A percentile compares a stretch with the other conserved stretches of the same genome.
Evolutionary conservation across 2,888 invertebrate species (phyloP).

Genomic region (Alloscopus bannaensis): DNA sequence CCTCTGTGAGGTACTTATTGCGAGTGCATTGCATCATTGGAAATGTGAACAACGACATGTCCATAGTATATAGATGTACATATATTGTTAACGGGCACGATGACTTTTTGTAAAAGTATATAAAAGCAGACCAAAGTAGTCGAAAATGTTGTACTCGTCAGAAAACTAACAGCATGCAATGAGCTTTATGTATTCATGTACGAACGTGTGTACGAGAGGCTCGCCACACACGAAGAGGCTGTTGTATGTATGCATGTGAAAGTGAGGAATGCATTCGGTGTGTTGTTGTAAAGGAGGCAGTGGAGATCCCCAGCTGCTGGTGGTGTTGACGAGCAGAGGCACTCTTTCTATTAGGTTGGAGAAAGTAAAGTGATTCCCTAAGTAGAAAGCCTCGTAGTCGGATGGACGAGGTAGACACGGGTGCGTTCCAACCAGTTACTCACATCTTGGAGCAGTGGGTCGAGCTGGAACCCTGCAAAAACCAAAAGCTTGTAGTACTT

Average conservation of each 20-base stretch:
- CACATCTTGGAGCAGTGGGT: constrained; percentile 54
- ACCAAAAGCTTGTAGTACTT: constrained; percentile 65
- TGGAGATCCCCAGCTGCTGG: constrained; percentile 49
- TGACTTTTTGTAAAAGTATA: no score
- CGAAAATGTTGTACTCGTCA: constrained; percentile 37
- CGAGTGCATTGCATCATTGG: no score
- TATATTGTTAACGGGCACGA: no score
- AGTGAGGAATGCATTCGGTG: background rate
- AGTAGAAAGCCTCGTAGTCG: constrained; percentile 64
- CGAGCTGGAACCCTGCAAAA: constrained; percentile 57
- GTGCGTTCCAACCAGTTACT: constrained; percentile 61
- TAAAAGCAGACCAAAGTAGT: no score
- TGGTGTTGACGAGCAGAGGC: constrained; percentile 59
- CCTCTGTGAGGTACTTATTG: no score
- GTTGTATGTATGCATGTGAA: background rate
- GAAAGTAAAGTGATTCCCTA: constrained; percentile 63
- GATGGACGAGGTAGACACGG: constrained; percentile 61
- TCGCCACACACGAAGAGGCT: no score
- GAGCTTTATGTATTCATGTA: constrained; percentile 58
- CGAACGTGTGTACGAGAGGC: constrained; percentile 5
- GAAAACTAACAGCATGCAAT: constrained; percentile 46
- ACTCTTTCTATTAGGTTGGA: constrained; percentile 62
- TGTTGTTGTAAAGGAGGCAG: background rate
- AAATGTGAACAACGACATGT: no score
- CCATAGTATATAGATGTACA: no score